Percentiles rank a stretch among this genome's conserved stretches.
Evolutionary conservation across 2,888 invertebrate species (phyloP).

Genomic region (Lepidocyrtoides sp.): DNA sequence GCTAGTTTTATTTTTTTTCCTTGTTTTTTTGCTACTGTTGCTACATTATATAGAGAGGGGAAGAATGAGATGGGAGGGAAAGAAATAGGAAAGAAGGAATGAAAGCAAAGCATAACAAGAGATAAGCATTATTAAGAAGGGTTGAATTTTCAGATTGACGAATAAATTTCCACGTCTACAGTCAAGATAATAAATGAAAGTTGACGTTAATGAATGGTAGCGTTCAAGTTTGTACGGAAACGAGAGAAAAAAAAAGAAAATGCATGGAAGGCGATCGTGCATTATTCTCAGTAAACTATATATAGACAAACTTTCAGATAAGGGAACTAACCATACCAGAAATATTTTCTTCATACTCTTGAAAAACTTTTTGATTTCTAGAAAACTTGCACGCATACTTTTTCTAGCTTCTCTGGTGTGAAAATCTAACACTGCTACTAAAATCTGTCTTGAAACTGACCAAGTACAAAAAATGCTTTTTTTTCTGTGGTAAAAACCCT

Average conservation of each 20-base stretch:
- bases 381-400: not conserved
- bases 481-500: slow-evolving; percentile 22
- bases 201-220: slow-evolving; percentile 79
- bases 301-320: not conserved
- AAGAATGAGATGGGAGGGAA: not conserved
- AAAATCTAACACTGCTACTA: not conserved
- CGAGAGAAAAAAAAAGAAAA: slow-evolving; percentile 14
- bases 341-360: not conserved
- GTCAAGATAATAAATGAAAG: slow-evolving; percentile 78
- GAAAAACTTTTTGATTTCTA: not conserved
- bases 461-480: not conserved
- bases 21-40: not conserved
- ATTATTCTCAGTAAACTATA: no score
- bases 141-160: slow-evolving; percentile 74
- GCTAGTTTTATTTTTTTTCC: not conserved
- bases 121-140: slow-evolving; percentile 51
- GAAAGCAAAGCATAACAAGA: no score
- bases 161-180: slow-evolving; percentile 74
- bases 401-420: not conserved
- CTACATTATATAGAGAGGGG: not conserved
- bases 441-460: not conserved
- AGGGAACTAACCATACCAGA: not conserved
- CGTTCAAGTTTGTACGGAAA: slow-evolving; percentile 70
- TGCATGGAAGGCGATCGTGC: not conserved
- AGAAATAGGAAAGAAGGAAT: not conserved